Base-by-base conservation (phyloP, 1,140 invertebrate species). In the Diorhabda sublineata region DNA sequence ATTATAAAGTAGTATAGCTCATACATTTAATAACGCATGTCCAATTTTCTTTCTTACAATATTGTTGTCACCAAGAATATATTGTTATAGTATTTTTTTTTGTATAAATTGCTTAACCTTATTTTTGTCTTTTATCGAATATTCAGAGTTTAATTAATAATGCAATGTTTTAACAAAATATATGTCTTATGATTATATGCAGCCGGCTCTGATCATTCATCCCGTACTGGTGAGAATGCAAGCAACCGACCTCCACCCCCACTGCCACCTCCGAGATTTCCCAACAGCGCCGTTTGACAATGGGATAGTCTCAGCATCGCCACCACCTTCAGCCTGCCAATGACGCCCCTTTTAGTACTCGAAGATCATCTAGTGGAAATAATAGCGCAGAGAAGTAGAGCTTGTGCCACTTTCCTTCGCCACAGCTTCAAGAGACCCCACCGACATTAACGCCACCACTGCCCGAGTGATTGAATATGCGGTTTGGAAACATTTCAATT, bases 231-330 rank as follows among this genome's bases (percentile, higher is more conserved):
- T 42, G 78, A 77, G 68, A 72, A 72, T 69, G 47, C 73, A 45
- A 74, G 68, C 43, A 68, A 68, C 67, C 73, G 85, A 78, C 84
- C 84, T 81, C 86, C 86, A 80, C 87, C 86, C 79, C 87, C 86
- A 82, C 85, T 87, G 83, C 86, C 86, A 78, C 86, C 85, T 79
- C 86, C 85, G 81, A 83, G 86, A 78, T 87, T 86, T 82, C 86
- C 85, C 81, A 87, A 86, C 84, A 87, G 83, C 83, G 86, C 84
- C 84, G 86, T 87, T 83, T 88, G 86, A 88, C 86, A 87, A 85
- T 86, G 85, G 86, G 85, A 85, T 85, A 83, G 79, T 81, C 84
- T 84, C 81, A 84, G 85, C 81, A 83, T 83, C 75, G 76, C 78
- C 69, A 76, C 79, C 67, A 73, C 76, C 52, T 80, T 80, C 70